phyloP scores from a whole-genome alignment of 2,113 vertebrate species.

The Entomyzon cyanotis region DNA sequence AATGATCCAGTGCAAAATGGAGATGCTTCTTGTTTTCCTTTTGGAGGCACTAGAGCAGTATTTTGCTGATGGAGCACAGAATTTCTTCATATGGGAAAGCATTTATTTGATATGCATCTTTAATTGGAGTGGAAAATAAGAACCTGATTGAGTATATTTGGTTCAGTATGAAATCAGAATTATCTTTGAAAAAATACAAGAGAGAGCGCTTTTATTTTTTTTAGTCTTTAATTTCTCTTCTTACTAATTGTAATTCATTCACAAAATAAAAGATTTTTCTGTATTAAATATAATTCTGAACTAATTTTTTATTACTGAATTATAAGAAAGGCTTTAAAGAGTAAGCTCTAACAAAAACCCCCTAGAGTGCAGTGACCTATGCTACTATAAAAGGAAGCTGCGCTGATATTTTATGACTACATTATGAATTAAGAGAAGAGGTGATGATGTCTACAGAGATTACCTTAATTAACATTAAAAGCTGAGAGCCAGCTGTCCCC shows the following conservation, averaged over 20 bases:
- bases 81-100: not conserved
- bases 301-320: slow-evolving; percentile 43
- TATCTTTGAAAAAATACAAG: not conserved
- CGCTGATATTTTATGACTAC: slow-evolving; percentile 3
- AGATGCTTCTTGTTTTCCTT: not conserved
- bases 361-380: not conserved
- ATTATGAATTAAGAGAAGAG: slow-evolving; percentile 42
- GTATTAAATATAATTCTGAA: not conserved
- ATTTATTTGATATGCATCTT: not conserved
- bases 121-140: not conserved
- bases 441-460: not conserved
- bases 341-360: not conserved
- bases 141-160: not conserved
- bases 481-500: not conserved
- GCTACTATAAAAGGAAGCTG: not conserved
- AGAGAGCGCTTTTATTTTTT: not conserved
- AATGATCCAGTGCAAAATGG: not conserved
- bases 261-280: not conserved
- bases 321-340: slow-evolving; percentile 35
- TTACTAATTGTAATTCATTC: not conserved
- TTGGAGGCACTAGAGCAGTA: not conserved
- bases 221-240: not conserved
- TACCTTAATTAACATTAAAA: slow-evolving; percentile 55
- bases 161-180: slow-evolving; percentile 9
- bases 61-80: not conserved